A percentile compares a stretch with the other conserved stretches of the same genome.
Evolutionary conservation across 2,888 invertebrate genomes (phyloP).

Genomic region (Branchipolynoe longqiensis): DNA sequence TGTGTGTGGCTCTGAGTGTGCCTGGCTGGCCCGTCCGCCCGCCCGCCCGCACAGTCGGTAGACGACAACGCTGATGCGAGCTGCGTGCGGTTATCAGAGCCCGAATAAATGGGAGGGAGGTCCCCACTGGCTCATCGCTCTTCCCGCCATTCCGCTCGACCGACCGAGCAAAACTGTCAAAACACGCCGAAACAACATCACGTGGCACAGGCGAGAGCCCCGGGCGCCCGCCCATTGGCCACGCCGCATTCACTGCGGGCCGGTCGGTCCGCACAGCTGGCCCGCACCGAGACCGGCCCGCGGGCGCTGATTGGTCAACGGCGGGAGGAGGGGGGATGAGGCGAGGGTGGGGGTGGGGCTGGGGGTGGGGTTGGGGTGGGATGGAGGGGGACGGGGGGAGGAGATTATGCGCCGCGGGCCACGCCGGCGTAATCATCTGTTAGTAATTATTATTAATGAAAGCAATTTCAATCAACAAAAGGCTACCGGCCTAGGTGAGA

Average conservation of each 20-base stretch:
- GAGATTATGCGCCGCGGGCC: conserved; percentile 18
- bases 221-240: conserved; percentile 42
- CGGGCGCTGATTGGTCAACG: conserved; percentile 31
- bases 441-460: conserved; percentile 59
- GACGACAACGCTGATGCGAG: no score
- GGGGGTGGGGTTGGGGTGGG: no score
- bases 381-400: no score
- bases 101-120: conserved; percentile 44
- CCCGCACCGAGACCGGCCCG: not conserved
- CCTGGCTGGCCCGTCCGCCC: no score
- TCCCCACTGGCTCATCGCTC: conserved; percentile 26
- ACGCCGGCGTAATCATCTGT: conserved; percentile 48
- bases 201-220: not conserved
- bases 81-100: conserved; percentile 45
- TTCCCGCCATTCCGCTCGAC: conserved; percentile 20
- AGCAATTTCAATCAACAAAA: conserved; percentile 55
- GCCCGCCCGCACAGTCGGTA: no score
- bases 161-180: conserved; percentile 7
- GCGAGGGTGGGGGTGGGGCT: no score
- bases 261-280: not conserved
- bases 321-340: no score
- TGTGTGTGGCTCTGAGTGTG: not conserved
- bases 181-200: conserved; percentile 20
- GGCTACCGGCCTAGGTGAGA: conserved; percentile 1
- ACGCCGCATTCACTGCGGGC: not conserved